Base-by-base conservation (phyloP, 35 echinoderm and acorn worm species). In the Acanthaster planci region DNA sequence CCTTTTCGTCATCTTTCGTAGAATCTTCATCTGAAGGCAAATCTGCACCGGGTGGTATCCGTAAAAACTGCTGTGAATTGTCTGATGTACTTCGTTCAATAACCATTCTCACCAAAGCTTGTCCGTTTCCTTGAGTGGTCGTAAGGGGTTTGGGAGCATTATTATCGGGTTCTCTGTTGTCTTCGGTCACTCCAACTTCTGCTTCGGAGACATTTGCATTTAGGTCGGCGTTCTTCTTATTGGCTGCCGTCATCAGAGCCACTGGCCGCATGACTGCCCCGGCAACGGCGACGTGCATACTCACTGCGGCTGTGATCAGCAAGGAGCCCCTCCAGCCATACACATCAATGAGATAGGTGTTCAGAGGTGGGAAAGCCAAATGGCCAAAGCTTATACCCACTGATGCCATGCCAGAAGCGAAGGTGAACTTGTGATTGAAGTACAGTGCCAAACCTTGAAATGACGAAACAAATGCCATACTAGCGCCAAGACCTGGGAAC, bases 251-350 rank as follows among this genome's bases (percentile, higher is more conserved):
- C 23, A 12, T 72, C 14, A 10, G 64, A 26, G 26, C 23, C 4
- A 72, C 34, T 4, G 64, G 64, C 15, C 64, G 4, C 64, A 72
- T 72, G 64, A 72, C 21, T 0, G 64, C 64, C 26, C 64, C 64
- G 14, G 64, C 64, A 14, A 26, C 64, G 26, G 34, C 64, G 14
- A 72, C 14, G 34, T 72, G 64, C 9, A 30, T 27, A 72, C 19
- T 72, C 14, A 72, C 23, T 72, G 26, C 64, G 10, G 64, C 18
- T 72, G 15, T 72, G 18, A 72, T 72, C 2, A 72, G 64, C 19
- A 72, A 5, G 34, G 64, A 72, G 22, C 64, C 64, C 34, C 23
- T 26, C 64, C 64, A 72, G 64, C 64, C 64, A 34, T 72, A 72
- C 29, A 29, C 10, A 34, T 72, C 64, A 23, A 72, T 35, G 10